Conservation (phyloP, 2,797 vertebrate genomes). For the Orientallactaga sibirica region DNA sequence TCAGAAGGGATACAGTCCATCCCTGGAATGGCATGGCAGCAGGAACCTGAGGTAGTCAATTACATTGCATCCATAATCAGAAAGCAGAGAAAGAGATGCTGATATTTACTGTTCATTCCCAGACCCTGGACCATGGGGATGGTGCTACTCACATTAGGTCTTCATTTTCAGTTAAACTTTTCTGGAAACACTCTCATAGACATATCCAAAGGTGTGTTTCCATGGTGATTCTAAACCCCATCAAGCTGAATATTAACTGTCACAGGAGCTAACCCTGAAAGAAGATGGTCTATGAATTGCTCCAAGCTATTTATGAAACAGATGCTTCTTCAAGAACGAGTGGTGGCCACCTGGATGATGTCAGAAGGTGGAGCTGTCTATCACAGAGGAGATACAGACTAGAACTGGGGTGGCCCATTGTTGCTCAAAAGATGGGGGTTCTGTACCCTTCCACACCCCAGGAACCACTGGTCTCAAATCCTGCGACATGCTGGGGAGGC, state of each 20-base stretch:
- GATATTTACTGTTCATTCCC: background rate
- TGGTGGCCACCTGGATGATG: background rate
- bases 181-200: background rate
- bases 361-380: background rate
- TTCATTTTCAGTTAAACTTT: background rate
- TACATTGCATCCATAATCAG: background rate
- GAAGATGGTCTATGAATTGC: background rate
- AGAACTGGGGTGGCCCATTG: background rate
- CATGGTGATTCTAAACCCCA: background rate
- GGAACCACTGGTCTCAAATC: background rate
- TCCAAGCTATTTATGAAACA: background rate
- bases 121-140: background rate
- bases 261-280: background rate
- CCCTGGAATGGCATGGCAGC: background rate
- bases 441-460: background rate
- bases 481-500: background rate
- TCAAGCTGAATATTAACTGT: background rate
- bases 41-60: no score
- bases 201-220: background rate
- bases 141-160: background rate
- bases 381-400: background rate
- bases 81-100: background rate
- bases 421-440: background rate
- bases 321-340: background rate
- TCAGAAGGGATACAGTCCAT: background rate